phyloP scores from a whole-genome alignment of 2,888 invertebrate species.

The Lochmaea crataegi region DNA sequence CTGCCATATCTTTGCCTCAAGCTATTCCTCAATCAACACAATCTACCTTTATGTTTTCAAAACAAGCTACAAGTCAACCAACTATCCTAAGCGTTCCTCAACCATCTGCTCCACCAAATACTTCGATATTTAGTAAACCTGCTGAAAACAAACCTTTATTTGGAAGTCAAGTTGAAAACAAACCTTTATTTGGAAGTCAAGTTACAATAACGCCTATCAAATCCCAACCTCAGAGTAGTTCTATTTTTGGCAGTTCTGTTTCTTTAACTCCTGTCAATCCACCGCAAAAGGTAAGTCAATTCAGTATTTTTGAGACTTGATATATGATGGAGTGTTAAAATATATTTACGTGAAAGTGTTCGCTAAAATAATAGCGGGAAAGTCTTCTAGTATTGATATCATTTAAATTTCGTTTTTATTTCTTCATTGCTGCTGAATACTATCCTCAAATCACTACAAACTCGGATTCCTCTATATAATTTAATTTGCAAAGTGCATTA shows the following conservation, averaged over 20 bases:
- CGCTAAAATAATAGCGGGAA: too few species aligned
- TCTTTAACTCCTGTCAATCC: slow-evolving; percentile 47
- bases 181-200: slow-evolving; percentile 49
- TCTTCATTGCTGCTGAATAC: too few species aligned
- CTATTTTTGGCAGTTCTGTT: slow-evolving; percentile 48
- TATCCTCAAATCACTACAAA: too few species aligned
- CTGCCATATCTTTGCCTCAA: not conserved
- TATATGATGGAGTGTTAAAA: too few species aligned
- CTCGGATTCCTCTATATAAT: too few species aligned
- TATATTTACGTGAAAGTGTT: too few species aligned
- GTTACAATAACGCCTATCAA: slow-evolving; percentile 47
- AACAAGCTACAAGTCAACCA: slow-evolving; percentile 18
- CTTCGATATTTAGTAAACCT: slow-evolving; percentile 36
- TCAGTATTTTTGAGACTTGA: not conserved
- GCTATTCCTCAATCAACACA: slow-evolving; percentile 4
- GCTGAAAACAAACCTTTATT: slow-evolving; percentile 43
- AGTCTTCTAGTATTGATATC: too few species aligned
- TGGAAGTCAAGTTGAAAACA: slow-evolving; percentile 46
- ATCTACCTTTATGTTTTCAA: slow-evolving; percentile 16
- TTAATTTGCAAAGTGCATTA: too few species aligned
- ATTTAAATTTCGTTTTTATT: too few species aligned
- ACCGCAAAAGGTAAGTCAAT: slow-evolving; percentile 7
- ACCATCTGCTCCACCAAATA: slow-evolving; percentile 28
- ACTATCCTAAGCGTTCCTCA: slow-evolving; percentile 21
- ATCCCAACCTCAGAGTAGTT: slow-evolving; percentile 28